A percentile compares a stretch with the other conserved stretches of the same genome.
phyloP scores from a whole-genome alignment of 2,113 vertebrate genomes.

The Fukomys damarensis region DNA sequence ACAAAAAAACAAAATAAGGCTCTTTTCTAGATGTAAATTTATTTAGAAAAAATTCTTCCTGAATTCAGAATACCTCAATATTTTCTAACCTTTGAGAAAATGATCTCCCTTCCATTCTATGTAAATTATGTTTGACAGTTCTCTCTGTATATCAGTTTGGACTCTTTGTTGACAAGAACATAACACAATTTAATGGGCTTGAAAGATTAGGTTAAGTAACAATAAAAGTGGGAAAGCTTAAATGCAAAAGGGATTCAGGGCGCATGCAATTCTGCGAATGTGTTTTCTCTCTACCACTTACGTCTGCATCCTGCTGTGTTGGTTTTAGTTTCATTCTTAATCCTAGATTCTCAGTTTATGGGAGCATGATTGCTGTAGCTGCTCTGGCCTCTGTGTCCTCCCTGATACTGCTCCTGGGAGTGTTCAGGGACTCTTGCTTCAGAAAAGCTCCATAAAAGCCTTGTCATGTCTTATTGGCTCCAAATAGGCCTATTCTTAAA shows the following conservation, averaged over 20 bases:
- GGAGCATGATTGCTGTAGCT: neutral
- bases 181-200: neutral
- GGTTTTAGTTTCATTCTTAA: neutral
- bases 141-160: neutral
- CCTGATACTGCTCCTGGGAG: neutral
- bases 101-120: neutral
- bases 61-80: neutral
- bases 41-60: constrained; percentile 3
- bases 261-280: neutral
- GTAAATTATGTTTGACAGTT: neutral
- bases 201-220: neutral
- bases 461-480: neutral
- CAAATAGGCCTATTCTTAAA: neutral
- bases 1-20: neutral
- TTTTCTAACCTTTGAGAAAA: neutral
- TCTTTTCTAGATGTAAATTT: neutral
- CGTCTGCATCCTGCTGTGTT: neutral
- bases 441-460: neutral
- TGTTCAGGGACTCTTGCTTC: neutral
- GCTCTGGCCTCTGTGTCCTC: neutral
- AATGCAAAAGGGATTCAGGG: neutral
- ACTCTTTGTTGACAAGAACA: neutral
- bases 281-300: neutral
- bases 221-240: neutral
- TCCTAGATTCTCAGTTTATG: neutral